These are phyloP conservation scores for Taenioides sp. DNA, from an alignment of 2,797 vertebrate species.

Conservation along the genomic window DNA sequence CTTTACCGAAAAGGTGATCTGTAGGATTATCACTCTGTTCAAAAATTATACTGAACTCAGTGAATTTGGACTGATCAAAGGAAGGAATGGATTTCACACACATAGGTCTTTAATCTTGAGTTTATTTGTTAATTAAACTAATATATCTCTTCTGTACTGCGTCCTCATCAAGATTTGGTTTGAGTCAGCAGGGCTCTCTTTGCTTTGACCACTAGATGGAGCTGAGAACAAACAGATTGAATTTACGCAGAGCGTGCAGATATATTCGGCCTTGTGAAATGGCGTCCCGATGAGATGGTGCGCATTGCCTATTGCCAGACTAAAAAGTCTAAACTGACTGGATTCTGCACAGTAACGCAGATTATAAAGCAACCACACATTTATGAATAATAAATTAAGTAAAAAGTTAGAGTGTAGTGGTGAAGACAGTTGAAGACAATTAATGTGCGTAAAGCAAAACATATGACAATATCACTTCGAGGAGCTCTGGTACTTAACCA, in stretches of 20 bases:
- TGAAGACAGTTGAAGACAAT: slow-evolving; percentile 37
- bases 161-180: neutral
- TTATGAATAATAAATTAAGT: too few relatives aligned
- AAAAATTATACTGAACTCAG: neutral
- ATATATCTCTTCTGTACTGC: neutral
- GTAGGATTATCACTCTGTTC: neutral
- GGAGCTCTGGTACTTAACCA: accelerated
- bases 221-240: slow-evolving; percentile 33
- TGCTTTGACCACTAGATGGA: slow-evolving; percentile 66
- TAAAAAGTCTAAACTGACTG: slow-evolving; percentile 23
- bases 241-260: neutral
- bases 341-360: neutral
- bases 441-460: neutral
- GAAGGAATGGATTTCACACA: neutral
- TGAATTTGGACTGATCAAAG: too few relatives aligned
- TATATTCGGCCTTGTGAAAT: slow-evolving; percentile 67
- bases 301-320: slow-evolving; percentile 41
- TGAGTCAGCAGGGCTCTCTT: neutral
- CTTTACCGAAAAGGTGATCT: neutral
- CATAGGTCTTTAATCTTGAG: neutral
- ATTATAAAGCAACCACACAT: neutral
- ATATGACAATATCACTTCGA: too few relatives aligned
- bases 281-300: slow-evolving; percentile 73
- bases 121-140: neutral
- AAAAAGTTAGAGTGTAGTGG: neutral